phyloP scores from a whole-genome alignment of 1,140 invertebrate genomes.

The Drosophila micromelanica region DNA sequence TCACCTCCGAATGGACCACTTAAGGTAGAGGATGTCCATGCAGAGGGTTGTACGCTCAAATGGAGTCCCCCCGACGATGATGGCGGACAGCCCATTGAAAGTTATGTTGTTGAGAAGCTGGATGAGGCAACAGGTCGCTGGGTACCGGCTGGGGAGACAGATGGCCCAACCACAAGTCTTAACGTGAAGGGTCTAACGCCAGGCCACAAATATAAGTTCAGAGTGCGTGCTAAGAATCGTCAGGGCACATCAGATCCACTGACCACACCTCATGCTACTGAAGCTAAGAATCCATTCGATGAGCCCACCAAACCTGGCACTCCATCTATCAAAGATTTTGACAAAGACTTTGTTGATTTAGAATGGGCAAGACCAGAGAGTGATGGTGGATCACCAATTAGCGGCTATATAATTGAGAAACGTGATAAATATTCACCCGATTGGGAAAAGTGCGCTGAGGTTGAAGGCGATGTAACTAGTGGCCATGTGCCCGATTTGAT shows the following conservation, averaged over 20 bases:
- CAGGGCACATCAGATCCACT: slow-evolving; percentile 98
- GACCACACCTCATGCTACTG: slow-evolving; percentile 93
- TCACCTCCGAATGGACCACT: slow-evolving; percentile 96
- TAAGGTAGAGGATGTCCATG: slow-evolving; percentile 91
- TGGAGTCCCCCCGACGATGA: slow-evolving; percentile 97
- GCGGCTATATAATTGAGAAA: slow-evolving; percentile 98
- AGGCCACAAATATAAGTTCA: slow-evolving; percentile 98
- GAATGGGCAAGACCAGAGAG: slow-evolving; percentile 94
- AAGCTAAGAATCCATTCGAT: slow-evolving; percentile 99
- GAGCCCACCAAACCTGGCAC: slow-evolving; percentile 93
- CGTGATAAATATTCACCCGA: slow-evolving; percentile 94
- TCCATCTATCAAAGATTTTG: slow-evolving; percentile 96
- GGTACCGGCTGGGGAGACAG: slow-evolving; percentile 96
- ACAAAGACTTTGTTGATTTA: slow-evolving; percentile 97
- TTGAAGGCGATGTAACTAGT: slow-evolving; percentile 92
- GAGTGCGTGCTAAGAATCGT: slow-evolving; percentile 97
- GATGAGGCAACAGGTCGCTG: slow-evolving; percentile 96
- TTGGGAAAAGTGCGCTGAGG: slow-evolving; percentile 94
- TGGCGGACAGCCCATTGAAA: slow-evolving; percentile 94
- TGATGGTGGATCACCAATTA: slow-evolving; percentile 96
- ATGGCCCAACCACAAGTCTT: slow-evolving; percentile 90
- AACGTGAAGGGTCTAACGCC: slow-evolving; percentile 92
- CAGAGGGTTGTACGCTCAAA: slow-evolving; percentile 88
- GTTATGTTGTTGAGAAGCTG: slow-evolving; percentile 97
- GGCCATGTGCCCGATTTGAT: slow-evolving; percentile 94